Percentiles rank a stretch among this genome's conserved stretches.
Conservation (phyloP, 92 coral and sea anemone species). For the Palythoa heliodiscus region DNA sequence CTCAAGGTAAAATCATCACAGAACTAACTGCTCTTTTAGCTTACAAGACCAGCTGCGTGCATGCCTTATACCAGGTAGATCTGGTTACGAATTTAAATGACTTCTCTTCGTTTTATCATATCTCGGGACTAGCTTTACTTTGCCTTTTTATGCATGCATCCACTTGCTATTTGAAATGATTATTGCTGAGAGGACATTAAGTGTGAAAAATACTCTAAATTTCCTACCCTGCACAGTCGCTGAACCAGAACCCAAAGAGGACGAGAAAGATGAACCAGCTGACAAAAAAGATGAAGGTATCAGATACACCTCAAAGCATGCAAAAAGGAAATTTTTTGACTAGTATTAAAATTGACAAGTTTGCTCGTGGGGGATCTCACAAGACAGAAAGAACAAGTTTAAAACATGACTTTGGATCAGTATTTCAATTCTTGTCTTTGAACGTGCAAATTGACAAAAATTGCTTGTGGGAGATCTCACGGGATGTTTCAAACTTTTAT, state of each 20-base stretch:
- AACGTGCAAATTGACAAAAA: no score
- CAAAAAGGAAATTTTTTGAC: neutral
- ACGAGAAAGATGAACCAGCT: slow-evolving; percentile 41
- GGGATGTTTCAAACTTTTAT: no score
- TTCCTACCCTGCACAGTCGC: neutral
- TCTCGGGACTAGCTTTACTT: no score
- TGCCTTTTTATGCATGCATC: neutral
- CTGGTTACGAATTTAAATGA: no score
- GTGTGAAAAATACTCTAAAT: neutral
- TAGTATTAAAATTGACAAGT: neutral
- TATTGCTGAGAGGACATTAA: neutral
- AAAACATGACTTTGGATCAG: no score
- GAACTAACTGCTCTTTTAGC: no score
- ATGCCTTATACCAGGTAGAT: no score
- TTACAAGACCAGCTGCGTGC: no score
- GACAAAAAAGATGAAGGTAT: slow-evolving; percentile 42
- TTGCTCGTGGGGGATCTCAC: neutral
- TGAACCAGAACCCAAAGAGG: slow-evolving; percentile 50
- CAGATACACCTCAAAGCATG: neutral
- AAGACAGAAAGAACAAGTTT: neutral
- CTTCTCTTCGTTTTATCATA: no score
- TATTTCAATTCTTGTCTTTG: no score
- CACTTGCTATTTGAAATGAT: neutral
- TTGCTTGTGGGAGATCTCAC: no score
- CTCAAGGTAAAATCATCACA: no score